Percentiles rank a stretch among this genome's conserved stretches.
These are phyloP conservation scores for Tipula confusa DNA, from an alignment of 2,888 invertebrate genomes.

Conservation along the genomic window DNA sequence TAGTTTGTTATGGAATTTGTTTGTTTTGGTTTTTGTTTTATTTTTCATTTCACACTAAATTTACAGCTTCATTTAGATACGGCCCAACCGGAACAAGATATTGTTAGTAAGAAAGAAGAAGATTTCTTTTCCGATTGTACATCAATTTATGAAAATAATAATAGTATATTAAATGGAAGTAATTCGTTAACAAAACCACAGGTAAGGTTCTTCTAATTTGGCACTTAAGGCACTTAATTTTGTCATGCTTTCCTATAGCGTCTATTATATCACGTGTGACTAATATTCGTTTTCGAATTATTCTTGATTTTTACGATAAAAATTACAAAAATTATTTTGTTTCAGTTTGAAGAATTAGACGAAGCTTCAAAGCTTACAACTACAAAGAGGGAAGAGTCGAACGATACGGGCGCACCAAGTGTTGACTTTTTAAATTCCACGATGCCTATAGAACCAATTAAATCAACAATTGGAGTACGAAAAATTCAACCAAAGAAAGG, in stretches of 20 bases:
- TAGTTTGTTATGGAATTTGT: background rate
- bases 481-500: conserved; percentile 65
- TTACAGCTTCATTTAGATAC: conserved; percentile 69
- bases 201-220: conserved; percentile 48
- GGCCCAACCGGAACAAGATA: background rate
- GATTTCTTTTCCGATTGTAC: conserved; percentile 86
- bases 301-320: no score
- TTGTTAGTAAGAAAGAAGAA: conserved; percentile 59
- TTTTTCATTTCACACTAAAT: conserved; percentile 32
- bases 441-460: conserved; percentile 49
- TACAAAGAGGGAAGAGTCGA: background rate
- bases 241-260: background rate
- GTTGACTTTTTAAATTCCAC: conserved; percentile 47
- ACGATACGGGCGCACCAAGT: conserved; percentile 42
- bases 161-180: conserved; percentile 45
- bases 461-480: conserved; percentile 67
- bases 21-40: no score
- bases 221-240: background rate
- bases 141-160: conserved; percentile 46
- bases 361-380: background rate
- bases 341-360: conserved; percentile 25
- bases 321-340: conserved; percentile 31
- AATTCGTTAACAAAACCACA: conserved; percentile 52
- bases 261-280: background rate
- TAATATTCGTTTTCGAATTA: background rate